Percentiles rank a stretch among this genome's conserved stretches.
These are phyloP conservation scores for Gymnocephalus cernua DNA, from an alignment of 2,113 vertebrate genomes.

Conservation along the genomic window DNA sequence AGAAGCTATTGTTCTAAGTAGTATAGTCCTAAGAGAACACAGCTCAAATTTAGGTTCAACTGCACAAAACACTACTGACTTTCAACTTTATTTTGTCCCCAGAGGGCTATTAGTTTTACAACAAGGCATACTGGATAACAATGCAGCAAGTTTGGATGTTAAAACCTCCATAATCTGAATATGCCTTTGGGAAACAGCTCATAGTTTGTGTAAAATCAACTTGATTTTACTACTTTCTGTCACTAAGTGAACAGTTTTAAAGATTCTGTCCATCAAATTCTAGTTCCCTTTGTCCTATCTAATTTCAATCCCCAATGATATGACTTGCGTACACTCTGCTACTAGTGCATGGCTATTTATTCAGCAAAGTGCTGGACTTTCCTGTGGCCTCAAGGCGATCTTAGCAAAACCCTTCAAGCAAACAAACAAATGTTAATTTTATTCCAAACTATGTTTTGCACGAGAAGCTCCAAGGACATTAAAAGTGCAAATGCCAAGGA, in stretches of 20 bases:
- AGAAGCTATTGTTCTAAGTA: too few relatives aligned
- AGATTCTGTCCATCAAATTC: neutral
- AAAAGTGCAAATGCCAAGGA: slow-evolving; percentile 51
- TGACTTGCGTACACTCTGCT: slow-evolving; percentile 12
- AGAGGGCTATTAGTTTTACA: too few relatives aligned
- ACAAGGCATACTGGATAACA: too few relatives aligned
- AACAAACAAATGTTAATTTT: slow-evolving; percentile 7
- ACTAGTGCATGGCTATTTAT: slow-evolving; percentile 58
- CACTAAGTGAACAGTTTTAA: neutral
- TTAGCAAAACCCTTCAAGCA: slow-evolving; percentile 19
- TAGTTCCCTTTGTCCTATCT: neutral
- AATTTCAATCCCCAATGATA: neutral
- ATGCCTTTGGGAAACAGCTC: slow-evolving; percentile 50
- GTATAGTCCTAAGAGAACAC: neutral
- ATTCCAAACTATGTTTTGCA: neutral
- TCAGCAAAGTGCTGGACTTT: slow-evolving; percentile 31
- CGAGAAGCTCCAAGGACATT: slow-evolving; percentile 18
- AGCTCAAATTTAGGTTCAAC: neutral
- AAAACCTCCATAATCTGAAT: neutral
- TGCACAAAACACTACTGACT: neutral
- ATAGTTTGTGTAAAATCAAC: slow-evolving; percentile 1
- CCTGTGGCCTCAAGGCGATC: slow-evolving; percentile 33
- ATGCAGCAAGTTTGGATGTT: too few relatives aligned
- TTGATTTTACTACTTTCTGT: neutral
- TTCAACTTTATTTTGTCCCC: too few relatives aligned